phyloP scores from a whole-genome alignment of 2,113 vertebrate genomes.

The Zosterops hypoxanthus region DNA sequence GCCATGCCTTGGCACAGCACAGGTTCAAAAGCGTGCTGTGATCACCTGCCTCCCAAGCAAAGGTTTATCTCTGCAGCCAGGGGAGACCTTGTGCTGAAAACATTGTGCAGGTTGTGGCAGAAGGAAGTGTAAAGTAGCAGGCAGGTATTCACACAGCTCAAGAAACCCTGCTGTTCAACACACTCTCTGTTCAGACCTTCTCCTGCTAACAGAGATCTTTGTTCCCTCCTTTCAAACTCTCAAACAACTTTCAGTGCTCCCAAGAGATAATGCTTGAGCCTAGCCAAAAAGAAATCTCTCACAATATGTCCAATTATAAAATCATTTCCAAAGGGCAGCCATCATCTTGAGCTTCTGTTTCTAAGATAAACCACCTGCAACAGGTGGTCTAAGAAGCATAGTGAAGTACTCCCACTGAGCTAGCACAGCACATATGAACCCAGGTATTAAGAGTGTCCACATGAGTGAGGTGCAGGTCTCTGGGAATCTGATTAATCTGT shows the following conservation, averaged over 20 bases:
- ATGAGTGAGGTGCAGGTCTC: background rate
- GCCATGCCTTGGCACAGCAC: fast-evolving
- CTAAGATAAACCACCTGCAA: background rate
- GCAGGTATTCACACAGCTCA: background rate
- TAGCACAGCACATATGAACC: background rate
- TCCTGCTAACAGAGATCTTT: background rate
- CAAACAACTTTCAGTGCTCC: background rate
- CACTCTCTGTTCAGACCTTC: background rate
- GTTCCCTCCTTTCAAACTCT: background rate
- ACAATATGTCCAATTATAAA: background rate
- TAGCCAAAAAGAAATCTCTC: background rate
- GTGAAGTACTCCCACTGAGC: background rate
- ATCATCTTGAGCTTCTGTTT: background rate
- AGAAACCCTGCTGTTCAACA: background rate
- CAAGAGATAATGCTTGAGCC: background rate
- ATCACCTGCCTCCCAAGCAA: background rate
- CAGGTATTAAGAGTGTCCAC: background rate
- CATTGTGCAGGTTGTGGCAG: background rate
- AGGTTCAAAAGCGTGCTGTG: fast-evolving
- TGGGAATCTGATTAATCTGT: background rate
- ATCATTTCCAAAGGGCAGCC: background rate
- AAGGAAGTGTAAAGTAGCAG: background rate
- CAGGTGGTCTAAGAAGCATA: background rate
- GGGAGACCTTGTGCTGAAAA: background rate
- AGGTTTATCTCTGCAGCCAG: background rate